phyloP scores from a whole-genome alignment of 2,113 vertebrate species.

The Corydoras sp. region DNA sequence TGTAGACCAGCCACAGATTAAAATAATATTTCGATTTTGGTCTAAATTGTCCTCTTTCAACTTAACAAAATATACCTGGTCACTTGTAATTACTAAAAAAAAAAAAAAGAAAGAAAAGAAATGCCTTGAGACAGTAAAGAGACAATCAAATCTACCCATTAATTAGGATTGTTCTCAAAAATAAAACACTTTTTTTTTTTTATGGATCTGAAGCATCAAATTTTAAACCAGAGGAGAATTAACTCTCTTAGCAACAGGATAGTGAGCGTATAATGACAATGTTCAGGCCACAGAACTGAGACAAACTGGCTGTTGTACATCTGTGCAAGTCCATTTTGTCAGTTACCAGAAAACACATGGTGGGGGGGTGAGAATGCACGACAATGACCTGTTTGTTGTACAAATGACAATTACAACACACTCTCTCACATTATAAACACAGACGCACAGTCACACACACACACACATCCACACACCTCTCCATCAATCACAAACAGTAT shows the following conservation, averaged over 20 bases:
- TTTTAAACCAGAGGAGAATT: no score
- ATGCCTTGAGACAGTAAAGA: no score
- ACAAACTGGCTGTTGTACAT: neutral
- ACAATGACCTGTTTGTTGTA: no score
- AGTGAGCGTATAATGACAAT: no score
- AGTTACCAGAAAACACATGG: neutral
- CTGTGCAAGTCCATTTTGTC: neutral
- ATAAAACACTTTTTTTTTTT: no score
- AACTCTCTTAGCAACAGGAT: no score
- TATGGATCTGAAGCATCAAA: no score
- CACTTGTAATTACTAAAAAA: constrained; percentile 38
- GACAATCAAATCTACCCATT: constrained; percentile 22
- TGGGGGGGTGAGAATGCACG: neutral
- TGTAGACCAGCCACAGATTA: constrained; percentile 63
- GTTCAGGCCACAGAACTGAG: neutral
- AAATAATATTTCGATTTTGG: constrained; percentile 40
- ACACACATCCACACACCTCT: neutral
- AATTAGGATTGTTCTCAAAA: no score
- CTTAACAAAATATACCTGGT: constrained; percentile 55
- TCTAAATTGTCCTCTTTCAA: constrained; percentile 51
- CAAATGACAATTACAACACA: no score
- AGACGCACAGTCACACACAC: neutral
- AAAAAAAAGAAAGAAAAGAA: no score
- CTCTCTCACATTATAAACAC: neutral
- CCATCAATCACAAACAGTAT: neutral